Conservation (phyloP, 2,113 vertebrate genomes). For the Apaloderma vittatum region DNA sequence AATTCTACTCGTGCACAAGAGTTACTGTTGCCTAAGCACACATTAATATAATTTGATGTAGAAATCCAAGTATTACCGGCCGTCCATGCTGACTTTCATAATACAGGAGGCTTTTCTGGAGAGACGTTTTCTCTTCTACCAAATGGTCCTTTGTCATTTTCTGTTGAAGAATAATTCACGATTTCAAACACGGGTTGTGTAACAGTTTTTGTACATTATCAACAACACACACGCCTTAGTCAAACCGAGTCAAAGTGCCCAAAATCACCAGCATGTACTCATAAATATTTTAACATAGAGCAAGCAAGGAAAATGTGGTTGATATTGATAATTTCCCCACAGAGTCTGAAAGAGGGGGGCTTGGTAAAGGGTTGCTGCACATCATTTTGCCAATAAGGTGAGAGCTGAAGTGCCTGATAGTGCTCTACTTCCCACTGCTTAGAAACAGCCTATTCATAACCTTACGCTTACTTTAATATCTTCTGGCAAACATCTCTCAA, state of each 20-base stretch:
- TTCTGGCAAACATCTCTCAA: conserved; percentile 92
- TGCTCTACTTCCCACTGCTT: neutral
- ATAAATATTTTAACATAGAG: neutral
- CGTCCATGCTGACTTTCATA: conserved; percentile 96
- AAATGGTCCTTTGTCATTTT: conserved; percentile 98
- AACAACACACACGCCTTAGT: neutral
- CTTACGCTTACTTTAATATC: conserved; percentile 87
- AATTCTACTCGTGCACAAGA: neutral
- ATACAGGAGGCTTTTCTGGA: conserved; percentile 96
- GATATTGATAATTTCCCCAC: neutral
- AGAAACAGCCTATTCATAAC: neutral
- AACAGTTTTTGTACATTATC: neutral
- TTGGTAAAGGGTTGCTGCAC: neutral
- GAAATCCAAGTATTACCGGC: conserved; percentile 81
- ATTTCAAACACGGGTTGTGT: neutral
- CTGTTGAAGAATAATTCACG: conserved; percentile 71
- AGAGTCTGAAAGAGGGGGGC: neutral
- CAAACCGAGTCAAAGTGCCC: neutral
- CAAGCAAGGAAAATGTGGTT: neutral
- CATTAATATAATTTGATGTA: neutral
- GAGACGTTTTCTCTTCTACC: conserved; percentile 92
- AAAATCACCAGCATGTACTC: neutral
- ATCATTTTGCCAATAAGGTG: neutral
- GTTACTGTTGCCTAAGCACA: neutral
- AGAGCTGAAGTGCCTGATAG: neutral